Evolutionary conservation across 1,140 invertebrate genomes (phyloP), one percentile per base, ranked within the genome.

Genomic region (Drosophila chauvacae): DNA sequence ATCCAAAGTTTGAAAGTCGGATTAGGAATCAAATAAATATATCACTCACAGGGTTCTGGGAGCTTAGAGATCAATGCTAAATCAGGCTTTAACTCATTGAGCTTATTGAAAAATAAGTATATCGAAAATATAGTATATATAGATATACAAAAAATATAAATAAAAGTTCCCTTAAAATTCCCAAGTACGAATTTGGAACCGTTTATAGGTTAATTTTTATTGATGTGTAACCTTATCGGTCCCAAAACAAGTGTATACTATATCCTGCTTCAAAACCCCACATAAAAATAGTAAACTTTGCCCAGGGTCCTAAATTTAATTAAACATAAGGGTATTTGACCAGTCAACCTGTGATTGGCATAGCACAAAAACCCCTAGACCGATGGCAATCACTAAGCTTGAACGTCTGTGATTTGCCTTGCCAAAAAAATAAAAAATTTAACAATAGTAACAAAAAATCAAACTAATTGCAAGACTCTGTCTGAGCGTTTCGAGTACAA

Each of bases 401-500:
- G 20, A 16, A 30, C 37, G 65, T 50, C 65, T 65, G 47, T 39
- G 62, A 70, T 70, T 69, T 69, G 61, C 13, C 37, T 68, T 44
- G 62, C 63, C 47, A 20, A 70, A 69, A 65, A 39, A 48, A 10
- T 11, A 4, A n/a, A 35, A 30, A 68, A 20, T 30, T 10, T 18
- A 47, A 30, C 13, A 20, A 55, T 18, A 33, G 30, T 18, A 53
- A 26, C 14, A 26, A 56, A 39, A 56, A 56, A 56, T 39, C 35
- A 26, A 56, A 66, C 62, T 53, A 70, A 70, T 68, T 70, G 66
- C 66, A 68, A 47, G 48, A 30, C 42, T 63, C 50, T 66, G 62
- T 70, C 66, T 70, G 62, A 45, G 50, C 62, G 26, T n/a, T 18
- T 53, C 16, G 28, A 44, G 20, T 42, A 42, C 16, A n/a, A 35